Conservation (phyloP, 64 coral and sea anemone species). For the Actinia tenebrosa region DNA sequence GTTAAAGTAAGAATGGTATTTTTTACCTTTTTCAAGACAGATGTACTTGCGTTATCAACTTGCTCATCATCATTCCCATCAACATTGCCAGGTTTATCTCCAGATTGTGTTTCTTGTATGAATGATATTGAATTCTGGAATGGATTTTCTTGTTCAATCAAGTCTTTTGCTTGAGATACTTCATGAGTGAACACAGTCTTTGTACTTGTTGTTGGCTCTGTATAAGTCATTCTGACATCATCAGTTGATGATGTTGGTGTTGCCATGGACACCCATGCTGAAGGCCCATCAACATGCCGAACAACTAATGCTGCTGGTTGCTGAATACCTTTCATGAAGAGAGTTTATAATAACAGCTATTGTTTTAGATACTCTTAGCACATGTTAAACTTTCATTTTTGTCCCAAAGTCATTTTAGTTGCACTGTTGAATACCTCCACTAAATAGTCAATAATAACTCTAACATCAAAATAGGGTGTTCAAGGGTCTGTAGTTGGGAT, state of each 20-base stretch:
- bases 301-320: conserved; percentile 43
- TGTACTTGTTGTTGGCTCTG: not conserved
- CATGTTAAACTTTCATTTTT: not conserved
- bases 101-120: not conserved
- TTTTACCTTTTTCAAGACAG: conserved; percentile 13
- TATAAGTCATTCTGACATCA: not conserved
- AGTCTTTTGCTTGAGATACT: not conserved
- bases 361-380: not conserved
- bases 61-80: not conserved
- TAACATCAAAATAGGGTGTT: no score
- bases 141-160: not conserved
- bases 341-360: not conserved
- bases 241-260: conserved; percentile 21
- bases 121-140: not conserved
- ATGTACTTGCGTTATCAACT: not conserved
- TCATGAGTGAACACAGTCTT: conserved; percentile 7
- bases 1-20: not conserved
- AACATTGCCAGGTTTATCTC: not conserved
- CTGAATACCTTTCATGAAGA: not conserved
- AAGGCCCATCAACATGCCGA: conserved; percentile 65
- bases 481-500: no score
- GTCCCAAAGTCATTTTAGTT: not conserved
- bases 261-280: conserved; percentile 59
- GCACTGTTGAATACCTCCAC: no score
- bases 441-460: no score